A percentile compares a stretch with the other conserved stretches of the same genome.
Conservation (phyloP, 2,113 vertebrate genomes). For the Psittacus erithacus region DNA sequence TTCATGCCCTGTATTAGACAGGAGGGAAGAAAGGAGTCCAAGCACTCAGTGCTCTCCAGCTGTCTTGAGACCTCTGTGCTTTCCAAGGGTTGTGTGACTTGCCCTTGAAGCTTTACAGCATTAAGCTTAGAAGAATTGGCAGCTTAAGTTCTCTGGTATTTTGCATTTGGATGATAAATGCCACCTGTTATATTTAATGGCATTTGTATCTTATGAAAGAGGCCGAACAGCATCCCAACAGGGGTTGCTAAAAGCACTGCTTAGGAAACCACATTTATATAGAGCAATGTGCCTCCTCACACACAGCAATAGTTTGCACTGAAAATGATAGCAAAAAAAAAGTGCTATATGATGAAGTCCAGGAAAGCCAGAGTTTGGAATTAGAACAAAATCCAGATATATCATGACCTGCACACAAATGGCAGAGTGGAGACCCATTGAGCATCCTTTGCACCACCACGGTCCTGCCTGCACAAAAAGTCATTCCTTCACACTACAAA, state of each 20-base stretch:
- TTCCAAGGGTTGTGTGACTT: not conserved
- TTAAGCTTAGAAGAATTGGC: not conserved
- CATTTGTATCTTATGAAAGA: not conserved
- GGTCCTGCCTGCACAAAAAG: not conserved
- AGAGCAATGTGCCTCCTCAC: not conserved
- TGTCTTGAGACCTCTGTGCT: not conserved
- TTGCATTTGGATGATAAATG: not conserved
- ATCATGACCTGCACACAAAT: not conserved
- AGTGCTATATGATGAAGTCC: not conserved
- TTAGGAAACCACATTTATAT: not conserved
- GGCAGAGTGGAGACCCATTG: fast-evolving
- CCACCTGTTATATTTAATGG: not conserved
- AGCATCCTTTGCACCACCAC: not conserved
- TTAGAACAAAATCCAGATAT: not conserved
- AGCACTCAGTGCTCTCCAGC: not conserved
- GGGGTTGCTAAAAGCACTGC: not conserved
- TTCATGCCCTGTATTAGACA: not conserved
- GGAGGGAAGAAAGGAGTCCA: not conserved
- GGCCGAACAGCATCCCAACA: not conserved
- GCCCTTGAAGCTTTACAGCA: not conserved
- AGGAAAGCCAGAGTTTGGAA: not conserved
- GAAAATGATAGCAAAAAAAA: not conserved
- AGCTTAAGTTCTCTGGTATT: not conserved
- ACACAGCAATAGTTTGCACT: not conserved
- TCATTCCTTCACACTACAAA: not conserved